These are phyloP conservation scores for Polia nebulosa DNA, from an alignment of 2,888 invertebrate species.

Conservation along the genomic window DNA sequence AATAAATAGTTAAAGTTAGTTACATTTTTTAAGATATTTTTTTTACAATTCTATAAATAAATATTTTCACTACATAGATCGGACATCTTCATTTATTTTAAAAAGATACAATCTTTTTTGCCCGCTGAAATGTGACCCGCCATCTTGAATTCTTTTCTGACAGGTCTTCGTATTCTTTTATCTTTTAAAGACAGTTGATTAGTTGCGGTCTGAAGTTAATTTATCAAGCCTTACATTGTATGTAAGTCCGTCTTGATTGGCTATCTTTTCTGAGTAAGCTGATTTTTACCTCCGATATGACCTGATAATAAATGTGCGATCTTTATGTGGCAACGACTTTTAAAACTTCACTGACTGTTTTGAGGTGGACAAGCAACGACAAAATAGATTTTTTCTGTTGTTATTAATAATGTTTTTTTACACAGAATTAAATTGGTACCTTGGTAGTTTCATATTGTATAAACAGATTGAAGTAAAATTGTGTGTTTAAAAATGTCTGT, in stretches of 20 bases:
- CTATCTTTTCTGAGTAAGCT: slow-evolving; percentile 1
- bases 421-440: too few relatives aligned
- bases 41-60: too few relatives aligned
- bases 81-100: background rate
- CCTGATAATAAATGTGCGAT: background rate
- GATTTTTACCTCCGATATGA: slow-evolving; percentile 12
- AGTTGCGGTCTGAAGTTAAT: slow-evolving; percentile 30
- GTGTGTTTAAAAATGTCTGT: too few relatives aligned
- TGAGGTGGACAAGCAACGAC: too few relatives aligned
- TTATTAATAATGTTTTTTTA: too few relatives aligned
- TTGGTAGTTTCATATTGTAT: too few relatives aligned
- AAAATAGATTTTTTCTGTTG: too few relatives aligned
- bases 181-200: slow-evolving; percentile 25
- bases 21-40: too few relatives aligned
- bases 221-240: slow-evolving; percentile 50
- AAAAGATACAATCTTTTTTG: background rate
- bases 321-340: background rate
- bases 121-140: slow-evolving; percentile 36
- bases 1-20: too few relatives aligned
- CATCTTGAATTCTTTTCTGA: slow-evolving; percentile 51
- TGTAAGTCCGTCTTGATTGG: slow-evolving; percentile 21
- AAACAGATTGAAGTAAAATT: too few relatives aligned
- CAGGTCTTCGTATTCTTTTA: slow-evolving; percentile 9
- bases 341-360: background rate
- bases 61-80: too few relatives aligned